These are phyloP conservation scores for Eulemur rubriventer DNA, from an alignment of 2,797 vertebrate genomes.

Conservation along the genomic window DNA sequence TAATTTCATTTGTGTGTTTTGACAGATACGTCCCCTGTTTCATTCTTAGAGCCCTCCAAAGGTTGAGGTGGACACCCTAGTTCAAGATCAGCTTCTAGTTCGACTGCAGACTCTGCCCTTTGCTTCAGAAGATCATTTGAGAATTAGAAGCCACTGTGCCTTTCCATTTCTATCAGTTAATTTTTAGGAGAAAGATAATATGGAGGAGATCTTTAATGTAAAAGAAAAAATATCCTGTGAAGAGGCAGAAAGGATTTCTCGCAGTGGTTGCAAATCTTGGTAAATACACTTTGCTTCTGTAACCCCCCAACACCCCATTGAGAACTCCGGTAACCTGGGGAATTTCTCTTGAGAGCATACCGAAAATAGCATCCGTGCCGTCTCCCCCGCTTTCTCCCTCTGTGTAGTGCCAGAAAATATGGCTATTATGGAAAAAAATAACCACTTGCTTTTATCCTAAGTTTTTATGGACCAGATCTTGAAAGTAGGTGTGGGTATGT, in stretches of 20 bases:
- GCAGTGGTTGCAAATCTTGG: not conserved
- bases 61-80: not conserved
- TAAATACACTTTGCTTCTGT: conserved; percentile 28
- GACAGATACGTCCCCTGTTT: not conserved
- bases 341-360: conserved; percentile 41
- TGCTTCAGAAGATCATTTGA: conserved; percentile 47
- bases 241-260: conserved; percentile 16
- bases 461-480: conserved; percentile 11
- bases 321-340: not conserved
- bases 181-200: conserved; percentile 43
- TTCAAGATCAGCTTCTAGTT: not conserved
- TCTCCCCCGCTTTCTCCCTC: not conserved
- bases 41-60: conserved; percentile 22
- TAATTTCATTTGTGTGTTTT: not conserved
- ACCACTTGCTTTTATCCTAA: conserved; percentile 25
- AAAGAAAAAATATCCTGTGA: not conserved
- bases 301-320: not conserved
- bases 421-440: not conserved
- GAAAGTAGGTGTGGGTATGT: not conserved
- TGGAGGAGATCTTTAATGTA: not conserved
- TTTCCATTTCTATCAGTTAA: conserved; percentile 54
- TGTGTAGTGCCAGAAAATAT: not conserved
- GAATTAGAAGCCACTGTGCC: conserved; percentile 15
- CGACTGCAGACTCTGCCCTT: conserved; percentile 21
- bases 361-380: conserved; percentile 26